A percentile compares a stretch with the other conserved stretches of the same genome.
Conservation (phyloP, 2,113 vertebrate genomes). For the Chloropsis hardwickii region DNA sequence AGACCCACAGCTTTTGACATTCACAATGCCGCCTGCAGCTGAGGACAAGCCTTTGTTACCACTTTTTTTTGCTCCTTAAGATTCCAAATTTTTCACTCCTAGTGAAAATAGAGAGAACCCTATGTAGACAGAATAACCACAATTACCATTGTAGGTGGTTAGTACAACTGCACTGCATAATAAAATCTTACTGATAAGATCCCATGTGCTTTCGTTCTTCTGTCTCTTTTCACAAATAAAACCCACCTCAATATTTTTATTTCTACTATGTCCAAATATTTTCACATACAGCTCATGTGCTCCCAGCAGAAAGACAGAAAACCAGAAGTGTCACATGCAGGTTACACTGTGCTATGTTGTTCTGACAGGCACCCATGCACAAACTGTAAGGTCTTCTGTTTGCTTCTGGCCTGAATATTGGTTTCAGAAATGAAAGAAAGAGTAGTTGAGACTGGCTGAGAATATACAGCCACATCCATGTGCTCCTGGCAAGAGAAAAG, state of each 20-base stretch:
- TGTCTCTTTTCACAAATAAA: not conserved
- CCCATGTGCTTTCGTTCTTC: not conserved
- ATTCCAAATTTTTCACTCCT: not conserved
- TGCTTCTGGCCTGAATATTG: not conserved
- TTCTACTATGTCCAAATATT: not conserved
- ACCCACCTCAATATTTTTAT: not conserved
- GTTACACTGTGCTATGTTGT: not conserved
- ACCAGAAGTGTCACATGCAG: not conserved
- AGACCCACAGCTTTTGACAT: not conserved
- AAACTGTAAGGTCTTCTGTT: not conserved
- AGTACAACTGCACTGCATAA: not conserved
- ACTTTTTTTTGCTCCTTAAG: not conserved
- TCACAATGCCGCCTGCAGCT: not conserved
- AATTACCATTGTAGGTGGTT: not conserved
- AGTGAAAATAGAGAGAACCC: not conserved
- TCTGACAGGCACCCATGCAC: not conserved
- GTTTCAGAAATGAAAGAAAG: not conserved
- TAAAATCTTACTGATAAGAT: not conserved
- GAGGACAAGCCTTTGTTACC: not conserved
- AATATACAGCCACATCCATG: not conserved
- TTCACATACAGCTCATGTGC: not conserved
- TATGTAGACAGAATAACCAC: not conserved
- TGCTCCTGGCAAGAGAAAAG: not conserved
- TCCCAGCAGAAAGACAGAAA: not conserved
- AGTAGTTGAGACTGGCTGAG: not conserved